phyloP scores from a whole-genome alignment of 2,113 vertebrate species.

The Eurypyga helias region DNA sequence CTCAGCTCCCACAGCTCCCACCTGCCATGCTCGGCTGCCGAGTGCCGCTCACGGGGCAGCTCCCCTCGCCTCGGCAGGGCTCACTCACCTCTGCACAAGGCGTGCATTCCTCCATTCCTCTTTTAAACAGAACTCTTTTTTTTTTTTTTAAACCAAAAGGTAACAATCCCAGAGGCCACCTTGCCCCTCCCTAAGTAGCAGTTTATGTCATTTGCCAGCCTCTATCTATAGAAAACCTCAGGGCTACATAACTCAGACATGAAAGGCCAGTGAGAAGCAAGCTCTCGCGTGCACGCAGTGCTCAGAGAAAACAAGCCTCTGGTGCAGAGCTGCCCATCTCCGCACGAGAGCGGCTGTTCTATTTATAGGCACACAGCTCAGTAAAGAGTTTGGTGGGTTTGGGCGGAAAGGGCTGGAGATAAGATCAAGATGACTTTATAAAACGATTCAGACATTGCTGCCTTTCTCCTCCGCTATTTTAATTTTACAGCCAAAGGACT shows the following conservation, averaged over 20 bases:
- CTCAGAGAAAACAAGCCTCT: slow-evolving; percentile 51
- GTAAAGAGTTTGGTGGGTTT: slow-evolving; percentile 73
- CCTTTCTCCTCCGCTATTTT: slow-evolving; percentile 50
- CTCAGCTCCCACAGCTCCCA: background rate
- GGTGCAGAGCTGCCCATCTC: slow-evolving; percentile 64
- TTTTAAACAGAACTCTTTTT: background rate
- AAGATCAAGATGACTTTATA: slow-evolving; percentile 75
- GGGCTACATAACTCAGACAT: background rate
- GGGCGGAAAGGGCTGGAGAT: slow-evolving; percentile 74
- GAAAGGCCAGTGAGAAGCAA: slow-evolving; percentile 47
- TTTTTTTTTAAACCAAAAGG: background rate
- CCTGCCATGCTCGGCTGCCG: background rate
- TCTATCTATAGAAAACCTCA: slow-evolving; percentile 31
- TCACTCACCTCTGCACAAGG: slow-evolving; percentile 65
- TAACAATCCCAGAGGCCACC: background rate
- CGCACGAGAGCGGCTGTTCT: slow-evolving; percentile 50
- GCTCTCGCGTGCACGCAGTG: background rate
- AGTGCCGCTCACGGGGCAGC: background rate
- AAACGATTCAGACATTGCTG: slow-evolving; percentile 54
- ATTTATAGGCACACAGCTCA: slow-evolving; percentile 78
- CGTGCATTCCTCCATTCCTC: slow-evolving; percentile 57
- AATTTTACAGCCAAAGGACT: slow-evolving; percentile 16
- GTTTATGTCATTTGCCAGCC: background rate
- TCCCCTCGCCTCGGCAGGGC: slow-evolving; percentile 19
- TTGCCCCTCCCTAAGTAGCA: background rate